Percentiles rank a stretch among this genome's conserved stretches.
phyloP scores from a whole-genome alignment of 2,888 invertebrate species.

The Netelia virgata region DNA sequence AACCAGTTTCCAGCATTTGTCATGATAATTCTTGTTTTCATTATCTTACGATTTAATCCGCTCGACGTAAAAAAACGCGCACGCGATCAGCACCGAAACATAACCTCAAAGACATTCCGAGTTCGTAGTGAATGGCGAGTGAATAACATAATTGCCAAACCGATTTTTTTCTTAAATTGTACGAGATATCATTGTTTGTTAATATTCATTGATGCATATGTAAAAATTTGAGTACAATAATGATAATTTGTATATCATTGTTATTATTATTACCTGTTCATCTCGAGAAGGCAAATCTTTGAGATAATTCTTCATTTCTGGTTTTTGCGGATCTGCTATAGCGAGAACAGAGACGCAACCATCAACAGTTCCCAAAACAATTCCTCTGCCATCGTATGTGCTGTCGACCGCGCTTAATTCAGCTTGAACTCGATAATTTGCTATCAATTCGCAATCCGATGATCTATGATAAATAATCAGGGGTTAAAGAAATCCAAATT shows the following conservation, averaged over 20 bases:
- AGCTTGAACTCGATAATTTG: constrained; percentile 96
- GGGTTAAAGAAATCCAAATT: constrained; percentile 8
- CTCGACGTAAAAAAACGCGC: constrained; percentile 16
- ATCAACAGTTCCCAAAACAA: constrained; percentile 96
- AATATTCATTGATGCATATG: too few relatives aligned
- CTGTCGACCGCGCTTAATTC: constrained; percentile 95
- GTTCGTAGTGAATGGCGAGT: neutral
- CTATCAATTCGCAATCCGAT: constrained; percentile 95
- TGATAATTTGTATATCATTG: neutral
- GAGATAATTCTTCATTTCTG: constrained; percentile 88
- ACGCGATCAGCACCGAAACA: constrained; percentile 49
- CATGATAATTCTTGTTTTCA: neutral
- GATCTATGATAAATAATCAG: constrained; percentile 87
- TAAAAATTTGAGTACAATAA: neutral
- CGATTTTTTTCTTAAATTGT: too few relatives aligned
- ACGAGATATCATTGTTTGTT: too few relatives aligned
- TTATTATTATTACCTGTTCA: constrained; percentile 85
- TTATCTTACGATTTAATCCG: neutral
- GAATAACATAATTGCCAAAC: too few relatives aligned
- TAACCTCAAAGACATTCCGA: constrained; percentile 61
- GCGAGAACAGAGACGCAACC: constrained; percentile 97
- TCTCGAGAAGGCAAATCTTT: constrained; percentile 90
- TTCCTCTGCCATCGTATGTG: constrained; percentile 92
- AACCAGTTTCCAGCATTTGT: neutral
- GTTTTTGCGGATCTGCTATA: constrained; percentile 90